phyloP scores from a whole-genome alignment of 2,888 invertebrate genomes.

The Pinctada fucata region DNA sequence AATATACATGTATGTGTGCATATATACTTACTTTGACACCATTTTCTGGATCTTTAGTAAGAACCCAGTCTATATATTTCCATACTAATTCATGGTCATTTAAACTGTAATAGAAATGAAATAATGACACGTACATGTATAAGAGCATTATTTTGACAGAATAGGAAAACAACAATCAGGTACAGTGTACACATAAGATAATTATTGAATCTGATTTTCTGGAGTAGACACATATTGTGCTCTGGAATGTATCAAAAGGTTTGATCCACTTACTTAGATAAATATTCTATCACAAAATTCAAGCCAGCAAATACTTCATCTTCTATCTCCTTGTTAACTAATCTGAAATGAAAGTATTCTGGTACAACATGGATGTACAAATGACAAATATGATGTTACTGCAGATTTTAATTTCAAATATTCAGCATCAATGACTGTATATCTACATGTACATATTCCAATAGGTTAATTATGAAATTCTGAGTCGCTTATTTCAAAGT shows the following conservation, averaged over 20 bases:
- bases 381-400: neutral
- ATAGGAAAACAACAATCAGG: no score
- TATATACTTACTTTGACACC: conserved; percentile 73
- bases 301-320: conserved; percentile 77
- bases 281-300: conserved; percentile 75
- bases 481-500: no score
- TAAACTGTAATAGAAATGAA: conserved; percentile 63
- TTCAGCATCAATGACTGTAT: no score
- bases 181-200: no score
- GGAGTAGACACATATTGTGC: no score
- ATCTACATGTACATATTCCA: no score
- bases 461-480: no score
- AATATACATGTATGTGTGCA: no score
- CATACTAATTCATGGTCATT: conserved; percentile 76
- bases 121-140: neutral
- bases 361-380: neutral
- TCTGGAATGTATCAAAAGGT: no score
- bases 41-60: conserved; percentile 75
- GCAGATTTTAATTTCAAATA: conserved; percentile 1
- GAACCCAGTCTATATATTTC: conserved; percentile 77
- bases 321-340: conserved; percentile 74
- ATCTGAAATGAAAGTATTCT: conserved; percentile 58
- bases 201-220: no score
- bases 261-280: conserved; percentile 74
- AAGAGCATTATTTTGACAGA: no score